Base-by-base conservation (phyloP, 2,113 vertebrate species). In the Rhinolophus ferrumequinum region DNA sequence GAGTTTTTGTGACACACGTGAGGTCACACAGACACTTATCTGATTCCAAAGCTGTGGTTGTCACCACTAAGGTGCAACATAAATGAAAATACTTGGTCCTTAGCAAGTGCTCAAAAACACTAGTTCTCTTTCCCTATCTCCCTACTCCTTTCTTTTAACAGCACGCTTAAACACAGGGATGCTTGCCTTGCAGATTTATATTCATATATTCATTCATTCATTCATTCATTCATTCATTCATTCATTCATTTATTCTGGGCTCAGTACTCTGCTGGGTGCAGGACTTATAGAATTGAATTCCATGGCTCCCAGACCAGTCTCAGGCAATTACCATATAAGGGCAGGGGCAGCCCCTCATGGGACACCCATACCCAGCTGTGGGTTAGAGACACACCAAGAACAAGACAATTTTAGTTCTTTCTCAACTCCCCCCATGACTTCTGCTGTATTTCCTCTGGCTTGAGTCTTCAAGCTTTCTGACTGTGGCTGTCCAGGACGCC, bases 61-160 rank as follows among this genome's bases (percentile, higher is more conserved):
- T 93, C 28, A 62, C 22, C 41, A 60, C 9, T 0, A 54, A 41
- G 24, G 19, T 83, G 33, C 54, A 76, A 69, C 15, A 50, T n/a
- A 50, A 38, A 10, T 50, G 56, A 92, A 92, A 83, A 80, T 5
- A 8, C 14, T 30, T 41, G 52, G 79, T 3, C 54, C 28, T 80
- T n/a, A 28, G 73, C 79, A 87, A 73, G 35, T 54, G 64, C 38
- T 81, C 50, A 69, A 77, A 62, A n/a, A 69, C 5, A 26, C 18
- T 44, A 50, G 44, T 79, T 83, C 4, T 14, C 85, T 91, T 80
- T 80, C 14, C 41, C 83, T 83, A 50, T 75, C 50, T 94, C 80
- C 64, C 50, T 28, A 35, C 10, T 93, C 16, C 30, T 28, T 64
- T 96, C 30, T 93, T 95, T 69, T 6, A 90, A 90, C 86, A 77